Conservation (phyloP, 2,797 vertebrate species). For the Enteromius mattozi region DNA sequence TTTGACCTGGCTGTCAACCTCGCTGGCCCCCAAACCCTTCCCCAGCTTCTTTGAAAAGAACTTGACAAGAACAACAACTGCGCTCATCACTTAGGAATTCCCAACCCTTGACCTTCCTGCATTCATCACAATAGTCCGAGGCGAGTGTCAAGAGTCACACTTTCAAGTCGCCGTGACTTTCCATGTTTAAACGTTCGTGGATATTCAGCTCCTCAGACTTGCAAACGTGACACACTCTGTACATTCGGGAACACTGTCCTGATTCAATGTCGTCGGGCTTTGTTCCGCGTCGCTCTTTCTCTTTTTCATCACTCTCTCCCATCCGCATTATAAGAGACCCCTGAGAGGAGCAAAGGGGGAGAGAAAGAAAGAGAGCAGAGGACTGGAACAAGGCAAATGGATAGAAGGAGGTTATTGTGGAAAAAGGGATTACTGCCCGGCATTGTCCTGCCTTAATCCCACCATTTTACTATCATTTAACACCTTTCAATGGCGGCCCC, state of each 20-base stretch:
- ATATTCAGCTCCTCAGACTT: not conserved
- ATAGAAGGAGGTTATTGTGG: constrained; percentile 53
- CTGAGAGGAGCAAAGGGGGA: constrained; percentile 45
- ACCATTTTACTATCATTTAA: constrained; percentile 69
- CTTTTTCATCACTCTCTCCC: constrained; percentile 10
- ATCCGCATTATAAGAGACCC: constrained; percentile 44
- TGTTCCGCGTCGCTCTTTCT: constrained; percentile 7
- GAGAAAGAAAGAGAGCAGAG: constrained; percentile 26
- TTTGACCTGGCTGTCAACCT: constrained; percentile 64
- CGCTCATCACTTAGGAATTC: constrained; percentile 61
- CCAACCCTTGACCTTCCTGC: constrained; percentile 65
- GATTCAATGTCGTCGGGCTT: not conserved
- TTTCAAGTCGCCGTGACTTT: constrained; percentile 47
- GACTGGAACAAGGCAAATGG: constrained; percentile 38
- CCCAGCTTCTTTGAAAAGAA: constrained; percentile 57
- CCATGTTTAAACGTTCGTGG: not conserved
- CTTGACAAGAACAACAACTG: constrained; percentile 64
- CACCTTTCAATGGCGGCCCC: constrained; percentile 66
- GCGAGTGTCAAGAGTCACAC: constrained; percentile 49
- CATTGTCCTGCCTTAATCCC: constrained; percentile 70
- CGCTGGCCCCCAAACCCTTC: constrained; percentile 47
- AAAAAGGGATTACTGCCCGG: constrained; percentile 68
- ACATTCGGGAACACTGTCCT: not conserved
- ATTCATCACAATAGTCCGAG: constrained; percentile 46
- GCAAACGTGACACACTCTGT: not conserved